Conservation (phyloP, 2,888 invertebrate species). For the Oscheius myriophilus region DNA sequence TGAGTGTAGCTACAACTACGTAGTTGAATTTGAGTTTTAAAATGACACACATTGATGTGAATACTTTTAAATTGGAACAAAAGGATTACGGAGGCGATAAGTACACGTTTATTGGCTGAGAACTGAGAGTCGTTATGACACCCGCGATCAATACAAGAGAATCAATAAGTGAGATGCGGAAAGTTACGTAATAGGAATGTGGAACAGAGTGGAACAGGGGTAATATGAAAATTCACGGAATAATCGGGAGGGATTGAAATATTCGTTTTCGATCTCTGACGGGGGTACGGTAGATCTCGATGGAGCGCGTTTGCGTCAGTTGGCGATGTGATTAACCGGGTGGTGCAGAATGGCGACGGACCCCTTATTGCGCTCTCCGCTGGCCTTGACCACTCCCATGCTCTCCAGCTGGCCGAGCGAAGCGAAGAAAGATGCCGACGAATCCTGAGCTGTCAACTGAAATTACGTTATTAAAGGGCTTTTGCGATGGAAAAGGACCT, state of each 20-base stretch:
- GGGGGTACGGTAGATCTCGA: too few species aligned
- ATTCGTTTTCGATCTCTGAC: too few species aligned
- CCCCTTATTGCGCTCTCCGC: slow-evolving; percentile 10
- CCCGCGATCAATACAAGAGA: not conserved
- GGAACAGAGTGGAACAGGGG: too few species aligned
- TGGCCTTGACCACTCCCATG: slow-evolving; percentile 26
- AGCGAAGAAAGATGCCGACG: slow-evolving; percentile 30
- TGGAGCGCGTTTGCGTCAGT: not conserved
- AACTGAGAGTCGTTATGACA: slow-evolving; percentile 2
- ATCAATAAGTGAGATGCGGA: not conserved
- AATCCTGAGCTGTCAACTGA: not conserved
- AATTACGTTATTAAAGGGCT: not conserved
- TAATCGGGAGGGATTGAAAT: not conserved
- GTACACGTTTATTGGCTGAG: not conserved
- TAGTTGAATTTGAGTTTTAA: too few species aligned
- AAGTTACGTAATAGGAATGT: too few species aligned
- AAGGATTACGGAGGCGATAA: too few species aligned
- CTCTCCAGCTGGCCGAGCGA: slow-evolving; percentile 32
- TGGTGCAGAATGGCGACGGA: slow-evolving; percentile 19
- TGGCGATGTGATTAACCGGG: slow-evolving; percentile 8
- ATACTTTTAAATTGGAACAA: too few species aligned
- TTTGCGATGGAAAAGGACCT: slow-evolving; percentile 1
- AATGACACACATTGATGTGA: too few species aligned
- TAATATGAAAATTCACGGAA: not conserved
- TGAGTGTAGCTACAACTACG: too few species aligned